Evolutionary conservation across 2,888 invertebrate species (phyloP).

Genomic region (Neelides folsomi): DNA sequence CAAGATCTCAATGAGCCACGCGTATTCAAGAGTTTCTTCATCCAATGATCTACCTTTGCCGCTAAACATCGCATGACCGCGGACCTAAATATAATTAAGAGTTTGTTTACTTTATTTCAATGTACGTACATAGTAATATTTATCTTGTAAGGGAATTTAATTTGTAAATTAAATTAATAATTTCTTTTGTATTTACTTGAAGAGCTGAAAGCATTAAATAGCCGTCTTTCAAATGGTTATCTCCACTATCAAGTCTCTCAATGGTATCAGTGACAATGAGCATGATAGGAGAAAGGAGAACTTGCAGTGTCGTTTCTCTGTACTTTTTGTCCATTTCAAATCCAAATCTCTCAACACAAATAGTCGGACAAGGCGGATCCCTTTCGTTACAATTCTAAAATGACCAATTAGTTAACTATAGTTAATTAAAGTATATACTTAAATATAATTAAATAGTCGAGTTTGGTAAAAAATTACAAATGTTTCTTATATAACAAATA

Average conservation of each 20-base stretch:
- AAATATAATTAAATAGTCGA: background rate
- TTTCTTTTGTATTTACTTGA: no score
- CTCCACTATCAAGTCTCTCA: conserved; percentile 50
- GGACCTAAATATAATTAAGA: conserved; percentile 45
- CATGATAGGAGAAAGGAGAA: conserved; percentile 75
- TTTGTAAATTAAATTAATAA: no score
- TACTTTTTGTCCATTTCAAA: conserved; percentile 96
- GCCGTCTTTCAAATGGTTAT: conserved; percentile 64
- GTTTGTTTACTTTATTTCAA: no score
- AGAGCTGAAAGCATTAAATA: conserved; percentile 72
- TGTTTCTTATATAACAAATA: conserved; percentile 34
- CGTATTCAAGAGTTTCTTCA: conserved; percentile 91
- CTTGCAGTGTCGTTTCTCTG: conserved; percentile 78
- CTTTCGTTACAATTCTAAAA: conserved; percentile 65
- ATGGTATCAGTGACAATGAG: conserved; percentile 62
- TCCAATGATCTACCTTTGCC: conserved; percentile 76
- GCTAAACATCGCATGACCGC: conserved; percentile 95
- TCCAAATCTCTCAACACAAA: conserved; percentile 76
- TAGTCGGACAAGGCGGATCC: conserved; percentile 81
- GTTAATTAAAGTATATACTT: conserved; percentile 26
- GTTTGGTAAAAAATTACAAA: no score
- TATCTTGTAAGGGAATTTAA: no score
- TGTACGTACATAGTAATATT: no score
- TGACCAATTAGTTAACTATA: background rate
- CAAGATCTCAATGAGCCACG: conserved; percentile 90